Base-by-base conservation (phyloP, 1,140 invertebrate genomes). In the Acromyrmex echinatior region DNA sequence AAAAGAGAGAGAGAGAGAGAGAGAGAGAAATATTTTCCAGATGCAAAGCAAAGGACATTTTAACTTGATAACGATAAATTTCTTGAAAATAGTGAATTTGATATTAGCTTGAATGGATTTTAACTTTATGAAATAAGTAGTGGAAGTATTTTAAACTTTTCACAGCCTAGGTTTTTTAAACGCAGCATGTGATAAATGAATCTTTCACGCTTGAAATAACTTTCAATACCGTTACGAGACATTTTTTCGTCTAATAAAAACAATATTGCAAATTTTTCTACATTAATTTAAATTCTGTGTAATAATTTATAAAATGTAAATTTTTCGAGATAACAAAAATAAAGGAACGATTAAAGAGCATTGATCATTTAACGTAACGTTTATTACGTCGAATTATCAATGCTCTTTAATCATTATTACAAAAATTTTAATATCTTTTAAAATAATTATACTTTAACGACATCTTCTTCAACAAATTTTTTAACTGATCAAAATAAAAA, bases 121-220 rank as follows among this genome's bases (percentile, higher is more conserved):
- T 28, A 71, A 49, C 12, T 71, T 45, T 45, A n/a, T 28, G 10
- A 62, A 58, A 58, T 60, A 45, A 71, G 21, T 45, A 49, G 14
- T 7, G 5, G 16, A 70, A 45, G 25, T 56, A 70, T 58, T 81
- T 70, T 25, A 58, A 45, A 21, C 31, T 71, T 71, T 81, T 71
- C n/a, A 0, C 16, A 2, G 39, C 9, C 9, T 10, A 71, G 16
- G n/a, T 10, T 70, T 80, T 56, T 39, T 39, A 31, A 60, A 18
- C 21, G 16, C 21, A 58, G 1, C 10, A 28, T 10, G 16, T 5
- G 31, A 56, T 58, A 58, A 70, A 71, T 81, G 45, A 60, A 71
- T 79, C 2, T 7, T 66, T 81, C n/a, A 71, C 31, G 25, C 14
- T 58, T 25, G 49, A 80, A 70, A 68, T 80, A 80, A 81, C 56